Conservation (phyloP, 2,888 invertebrate genomes). For the Rhingia rostrata region DNA sequence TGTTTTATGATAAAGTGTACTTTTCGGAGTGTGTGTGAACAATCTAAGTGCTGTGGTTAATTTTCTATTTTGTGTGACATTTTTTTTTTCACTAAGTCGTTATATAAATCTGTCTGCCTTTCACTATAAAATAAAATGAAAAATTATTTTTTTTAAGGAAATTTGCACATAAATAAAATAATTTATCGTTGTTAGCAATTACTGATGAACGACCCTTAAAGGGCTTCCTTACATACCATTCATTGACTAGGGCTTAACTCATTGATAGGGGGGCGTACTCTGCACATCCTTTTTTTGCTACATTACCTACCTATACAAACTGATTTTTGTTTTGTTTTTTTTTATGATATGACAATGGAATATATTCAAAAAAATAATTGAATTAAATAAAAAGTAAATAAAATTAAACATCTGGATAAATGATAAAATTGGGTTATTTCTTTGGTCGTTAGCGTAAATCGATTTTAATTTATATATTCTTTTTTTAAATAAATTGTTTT, state of each 20-base stretch:
- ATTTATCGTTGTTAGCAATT: conserved; percentile 67
- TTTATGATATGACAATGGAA: conserved; percentile 50
- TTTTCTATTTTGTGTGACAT: conserved; percentile 38
- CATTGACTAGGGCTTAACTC: conserved; percentile 5
- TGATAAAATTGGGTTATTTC: conserved; percentile 28
- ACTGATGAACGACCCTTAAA: conserved; percentile 24
- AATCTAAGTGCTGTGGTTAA: conserved; percentile 60
- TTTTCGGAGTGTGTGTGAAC: conserved; percentile 30
- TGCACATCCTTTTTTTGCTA: conserved; percentile 38
- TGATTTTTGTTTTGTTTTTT: conserved; percentile 1
- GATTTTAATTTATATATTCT: conserved; percentile 12
- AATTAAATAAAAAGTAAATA: neutral
- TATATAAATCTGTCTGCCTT: conserved; percentile 24
- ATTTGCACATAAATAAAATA: conserved; percentile 7
- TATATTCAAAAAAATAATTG: neutral
- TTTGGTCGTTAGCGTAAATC: conserved; percentile 65
- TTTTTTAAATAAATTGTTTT: conserved; percentile 77
- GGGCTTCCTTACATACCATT: neutral
- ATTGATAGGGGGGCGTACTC: neutral
- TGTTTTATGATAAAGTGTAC: conserved; percentile 19
- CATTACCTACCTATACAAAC: conserved; percentile 61
- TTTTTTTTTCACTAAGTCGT: conserved; percentile 3
- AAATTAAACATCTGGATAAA: conserved; percentile 4
- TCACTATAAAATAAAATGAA: neutral
- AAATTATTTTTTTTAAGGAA: neutral